Conservation (phyloP, 1,140 invertebrate species). For the Lepidurus packardi region DNA sequence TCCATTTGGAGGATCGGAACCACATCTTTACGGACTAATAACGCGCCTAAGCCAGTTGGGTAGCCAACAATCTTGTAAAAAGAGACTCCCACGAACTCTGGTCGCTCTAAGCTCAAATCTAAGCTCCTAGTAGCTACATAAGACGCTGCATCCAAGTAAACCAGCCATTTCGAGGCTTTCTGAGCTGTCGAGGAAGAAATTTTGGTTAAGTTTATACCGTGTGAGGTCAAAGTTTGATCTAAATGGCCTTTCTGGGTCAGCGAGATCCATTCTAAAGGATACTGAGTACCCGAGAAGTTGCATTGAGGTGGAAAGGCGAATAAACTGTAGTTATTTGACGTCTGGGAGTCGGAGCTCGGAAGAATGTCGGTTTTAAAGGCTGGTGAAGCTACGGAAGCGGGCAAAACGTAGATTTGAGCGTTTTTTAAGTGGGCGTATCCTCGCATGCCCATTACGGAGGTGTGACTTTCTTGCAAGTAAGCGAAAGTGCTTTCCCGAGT, state of each 20-base stretch:
- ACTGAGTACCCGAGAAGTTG: conserved; percentile 90
- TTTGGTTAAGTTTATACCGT: conserved; percentile 3
- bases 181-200: conserved; percentile 38
- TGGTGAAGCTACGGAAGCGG: conserved; percentile 39
- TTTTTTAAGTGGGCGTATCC: conserved; percentile 47
- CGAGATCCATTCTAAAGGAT: conserved; percentile 68
- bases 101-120: conserved; percentile 62
- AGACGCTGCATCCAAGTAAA: conserved; percentile 78
- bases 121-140: conserved; percentile 72
- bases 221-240: conserved; percentile 35
- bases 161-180: conserved; percentile 59
- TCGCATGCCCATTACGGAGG: conserved; percentile 86
- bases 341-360: neutral
- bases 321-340: conserved; percentile 51
- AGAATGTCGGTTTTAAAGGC: conserved; percentile 38
- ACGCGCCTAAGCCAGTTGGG: conserved; percentile 85
- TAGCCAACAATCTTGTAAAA: conserved; percentile 99
- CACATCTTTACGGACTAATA: conserved; percentile 64
- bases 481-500: conserved; percentile 55
- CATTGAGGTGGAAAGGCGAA: conserved; percentile 87
- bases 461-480: conserved; percentile 88
- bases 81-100: conserved; percentile 86
- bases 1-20: conserved; percentile 54
- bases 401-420: conserved; percentile 40
- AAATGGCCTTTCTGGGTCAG: conserved; percentile 58